A percentile compares a stretch with the other conserved stretches of the same genome.
Conservation (phyloP, 2,888 invertebrate genomes). For the Caenorhabditis becei region DNA sequence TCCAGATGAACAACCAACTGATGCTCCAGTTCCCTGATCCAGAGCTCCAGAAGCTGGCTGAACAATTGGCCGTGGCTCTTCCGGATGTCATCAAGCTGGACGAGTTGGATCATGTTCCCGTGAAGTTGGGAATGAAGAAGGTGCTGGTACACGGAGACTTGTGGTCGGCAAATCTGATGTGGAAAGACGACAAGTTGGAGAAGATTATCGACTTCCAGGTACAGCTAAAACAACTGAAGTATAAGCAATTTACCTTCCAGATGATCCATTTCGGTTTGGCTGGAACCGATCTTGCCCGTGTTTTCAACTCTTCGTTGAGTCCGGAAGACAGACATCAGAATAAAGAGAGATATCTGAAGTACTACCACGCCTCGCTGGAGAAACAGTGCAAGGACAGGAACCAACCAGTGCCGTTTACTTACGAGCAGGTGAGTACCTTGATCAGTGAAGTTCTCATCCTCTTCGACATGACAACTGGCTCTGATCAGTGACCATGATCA, state of each 20-base stretch:
- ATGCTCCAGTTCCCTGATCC: constrained; percentile 41
- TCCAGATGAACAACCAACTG: constrained; percentile 43
- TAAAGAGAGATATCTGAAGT: constrained; percentile 39
- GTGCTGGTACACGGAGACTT: constrained; percentile 64
- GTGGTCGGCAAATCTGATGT: constrained; percentile 65
- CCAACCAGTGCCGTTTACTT: constrained; percentile 34
- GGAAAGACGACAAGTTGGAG: constrained; percentile 43
- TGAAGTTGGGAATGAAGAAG: constrained; percentile 45
- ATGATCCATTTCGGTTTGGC: constrained; percentile 61
- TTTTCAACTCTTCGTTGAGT: constrained; percentile 53
- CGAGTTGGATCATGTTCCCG: constrained; percentile 30
- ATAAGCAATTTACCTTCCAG: constrained; percentile 14
- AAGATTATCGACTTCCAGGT: constrained; percentile 64
- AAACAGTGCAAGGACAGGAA: constrained; percentile 11
- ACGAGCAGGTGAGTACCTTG: constrained; percentile 35
- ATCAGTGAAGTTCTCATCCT: constrained; percentile 8
- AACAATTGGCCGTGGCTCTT: constrained; percentile 28
- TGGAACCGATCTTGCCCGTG: constrained; percentile 56
- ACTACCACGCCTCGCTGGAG: constrained; percentile 26
- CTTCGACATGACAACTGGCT: not conserved
- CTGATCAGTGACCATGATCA: not conserved
- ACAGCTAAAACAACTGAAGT: not conserved
- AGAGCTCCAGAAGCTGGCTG: constrained; percentile 30
- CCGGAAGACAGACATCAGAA: constrained; percentile 44
- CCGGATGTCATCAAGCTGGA: constrained; percentile 34